Base-by-base conservation (phyloP, 2,888 invertebrate species). In the Mylabris sibirica region DNA sequence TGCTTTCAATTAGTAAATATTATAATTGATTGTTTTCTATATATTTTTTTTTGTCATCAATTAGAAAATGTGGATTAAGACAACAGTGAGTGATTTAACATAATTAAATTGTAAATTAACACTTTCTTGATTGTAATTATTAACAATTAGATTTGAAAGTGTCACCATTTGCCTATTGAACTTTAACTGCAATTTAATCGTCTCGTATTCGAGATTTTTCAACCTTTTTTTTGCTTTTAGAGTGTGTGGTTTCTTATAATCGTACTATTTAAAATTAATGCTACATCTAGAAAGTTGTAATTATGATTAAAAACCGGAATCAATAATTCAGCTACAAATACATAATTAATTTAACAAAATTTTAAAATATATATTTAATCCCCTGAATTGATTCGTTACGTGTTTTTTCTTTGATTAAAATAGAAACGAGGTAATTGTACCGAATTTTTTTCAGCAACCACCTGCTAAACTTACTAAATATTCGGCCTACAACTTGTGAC, bases 11-110 rank as follows among this genome's bases (percentile, higher is more conserved):
- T 30, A 4, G 30, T 30, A 30, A 30, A 30, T 30, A 6, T 30
- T 30, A 30, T 30, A 30, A n/a, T n/a, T n/a, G n/a, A n/a, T n/a
- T 64, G 64, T 30, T 59, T 63, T 59, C 38, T 38, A 65, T 66
- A 41, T 34, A n/a, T 63, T 22, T 59, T 60, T 60, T 65, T 63
- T 65, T 41, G 41, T 59, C 34, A 20, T 30, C 53, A 24, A 41
- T 57, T 59, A 59, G 64, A 70, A 38, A 49, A 70, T 70, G 70
- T 68, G 70, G 70, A 70, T 70, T 68, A 70, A 70, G 41, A 66
- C 66, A 34, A 66, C 62, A 69, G 69, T 69, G 69, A 69, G 69
- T 69, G 69, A 53, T 44, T 8, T 26, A 34, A 41, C 26, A 20
- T 24, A 59, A n/a, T 65, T 49, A 30, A 30, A 20, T 59, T 20